These are phyloP conservation scores for Atta texana DNA, from an alignment of 1,140 invertebrate species.

Conservation along the genomic window DNA sequence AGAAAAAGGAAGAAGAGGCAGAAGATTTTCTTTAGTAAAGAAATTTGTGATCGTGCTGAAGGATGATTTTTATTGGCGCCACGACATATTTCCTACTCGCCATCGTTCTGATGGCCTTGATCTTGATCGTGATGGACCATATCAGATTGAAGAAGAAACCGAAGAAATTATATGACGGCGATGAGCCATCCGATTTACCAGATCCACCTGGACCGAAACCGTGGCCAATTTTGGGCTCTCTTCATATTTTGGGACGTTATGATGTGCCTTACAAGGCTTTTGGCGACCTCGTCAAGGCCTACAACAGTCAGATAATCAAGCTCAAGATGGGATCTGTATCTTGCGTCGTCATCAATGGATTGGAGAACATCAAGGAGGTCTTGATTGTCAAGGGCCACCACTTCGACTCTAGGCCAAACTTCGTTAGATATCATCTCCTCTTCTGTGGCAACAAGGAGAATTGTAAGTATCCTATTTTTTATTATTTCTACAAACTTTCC, in stretches of 20 bases:
- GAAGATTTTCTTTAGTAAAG: constrained; percentile 16
- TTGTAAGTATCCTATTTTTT: constrained; percentile 86
- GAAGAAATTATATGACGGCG: constrained; percentile 56
- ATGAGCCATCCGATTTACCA: constrained; percentile 61
- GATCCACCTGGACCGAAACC: constrained; percentile 87
- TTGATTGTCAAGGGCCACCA: constrained; percentile 88
- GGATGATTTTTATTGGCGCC: constrained; percentile 73
- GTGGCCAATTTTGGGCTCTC: constrained; percentile 88
- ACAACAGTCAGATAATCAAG: constrained; percentile 87
- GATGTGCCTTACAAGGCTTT: constrained; percentile 90
- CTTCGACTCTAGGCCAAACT: constrained; percentile 90
- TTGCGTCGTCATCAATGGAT: constrained; percentile 89
- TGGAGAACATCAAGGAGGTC: constrained; percentile 89
- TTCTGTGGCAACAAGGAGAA: constrained; percentile 90
- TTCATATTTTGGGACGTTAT: constrained; percentile 88
- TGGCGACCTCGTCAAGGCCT: constrained; percentile 86
- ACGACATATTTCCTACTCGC: constrained; percentile 79
- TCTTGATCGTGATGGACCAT: constrained; percentile 77
- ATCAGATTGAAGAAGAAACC: constrained; percentile 66
- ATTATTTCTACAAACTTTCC: background rate
- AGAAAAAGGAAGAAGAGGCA: constrained; percentile 8
- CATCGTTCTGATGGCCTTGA: constrained; percentile 70
- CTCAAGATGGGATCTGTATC: constrained; percentile 88
- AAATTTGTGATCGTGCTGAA: constrained; percentile 51
- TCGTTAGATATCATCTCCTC: constrained; percentile 88